Evolutionary conservation across 35 echinoderm and acorn worm species (phyloP).

Genomic region (Patiria miniata): DNA sequence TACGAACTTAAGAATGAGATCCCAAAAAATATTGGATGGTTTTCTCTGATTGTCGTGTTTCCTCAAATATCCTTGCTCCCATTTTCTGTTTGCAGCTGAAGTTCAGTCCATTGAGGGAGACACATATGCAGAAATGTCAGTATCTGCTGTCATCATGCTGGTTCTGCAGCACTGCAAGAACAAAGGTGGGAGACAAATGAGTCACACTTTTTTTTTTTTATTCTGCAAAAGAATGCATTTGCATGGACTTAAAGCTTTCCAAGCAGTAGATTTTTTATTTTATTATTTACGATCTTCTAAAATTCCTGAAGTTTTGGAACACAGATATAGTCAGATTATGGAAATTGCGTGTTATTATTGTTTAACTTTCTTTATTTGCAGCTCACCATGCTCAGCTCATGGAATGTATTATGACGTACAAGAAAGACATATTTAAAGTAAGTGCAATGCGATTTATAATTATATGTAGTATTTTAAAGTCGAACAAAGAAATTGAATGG

Average conservation of each 20-base stretch:
- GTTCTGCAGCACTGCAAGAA: constrained; percentile 94
- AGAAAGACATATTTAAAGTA: constrained; percentile 89
- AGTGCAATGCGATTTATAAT: background rate
- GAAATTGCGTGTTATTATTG: background rate
- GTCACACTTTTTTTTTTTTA: background rate
- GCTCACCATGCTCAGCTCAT: constrained; percentile 89
- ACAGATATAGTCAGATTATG: background rate
- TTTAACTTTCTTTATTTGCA: constrained; percentile 30
- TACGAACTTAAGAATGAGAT: too few relatives aligned
- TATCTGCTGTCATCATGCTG: constrained; percentile 88
- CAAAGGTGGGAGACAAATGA: constrained; percentile 53
- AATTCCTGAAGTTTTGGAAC: too few relatives aligned
- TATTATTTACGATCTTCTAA: background rate
- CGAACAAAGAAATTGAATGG: too few relatives aligned
- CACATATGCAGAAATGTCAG: constrained; percentile 87
- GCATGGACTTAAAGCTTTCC: too few relatives aligned
- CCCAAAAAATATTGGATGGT: too few relatives aligned
- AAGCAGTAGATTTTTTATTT: too few relatives aligned
- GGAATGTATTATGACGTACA: constrained; percentile 97
- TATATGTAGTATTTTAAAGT: background rate
- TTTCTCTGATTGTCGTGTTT: background rate
- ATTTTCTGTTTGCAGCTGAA: constrained; percentile 60
- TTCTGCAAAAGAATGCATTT: background rate
- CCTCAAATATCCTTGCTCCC: background rate
- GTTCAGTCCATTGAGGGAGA: constrained; percentile 79